A percentile compares a stretch with the other conserved stretches of the same genome.
Conservation (phyloP, 1,140 invertebrate species). For the Aphis craccivora region DNA sequence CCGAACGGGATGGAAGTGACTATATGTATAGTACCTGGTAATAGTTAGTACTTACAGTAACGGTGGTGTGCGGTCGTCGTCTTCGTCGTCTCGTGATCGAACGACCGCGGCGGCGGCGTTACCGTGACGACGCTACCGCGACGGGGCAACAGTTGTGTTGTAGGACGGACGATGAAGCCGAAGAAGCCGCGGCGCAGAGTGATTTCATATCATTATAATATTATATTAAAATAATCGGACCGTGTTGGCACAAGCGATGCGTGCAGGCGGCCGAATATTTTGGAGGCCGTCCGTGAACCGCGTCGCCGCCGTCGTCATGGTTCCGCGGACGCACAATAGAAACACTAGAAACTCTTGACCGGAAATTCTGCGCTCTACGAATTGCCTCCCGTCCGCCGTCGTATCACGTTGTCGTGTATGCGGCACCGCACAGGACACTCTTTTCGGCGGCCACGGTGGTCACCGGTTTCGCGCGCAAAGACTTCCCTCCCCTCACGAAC, state of each 20-base stretch:
- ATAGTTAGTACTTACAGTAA: neutral
- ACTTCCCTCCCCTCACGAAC: neutral
- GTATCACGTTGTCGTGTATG: neutral
- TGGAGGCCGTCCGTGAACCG: conserved; percentile 48
- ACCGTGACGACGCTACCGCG: conserved; percentile 1
- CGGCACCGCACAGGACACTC: neutral
- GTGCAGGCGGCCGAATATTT: neutral
- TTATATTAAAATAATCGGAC: neutral
- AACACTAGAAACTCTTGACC: conserved; percentile 47
- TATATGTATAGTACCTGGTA: neutral
- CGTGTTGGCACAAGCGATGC: neutral
- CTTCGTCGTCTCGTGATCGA: neutral
- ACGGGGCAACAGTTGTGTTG: conserved; percentile 39
- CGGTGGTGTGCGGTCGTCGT: neutral
- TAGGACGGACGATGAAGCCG: neutral
- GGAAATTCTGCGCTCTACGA: conserved; percentile 42
- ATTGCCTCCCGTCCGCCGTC: neutral
- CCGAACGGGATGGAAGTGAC: neutral
- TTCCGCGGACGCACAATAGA: conserved; percentile 33
- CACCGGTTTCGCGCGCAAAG: neutral
- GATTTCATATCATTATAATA: neutral
- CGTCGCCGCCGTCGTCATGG: conserved; percentile 42
- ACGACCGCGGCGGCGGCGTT: neutral
- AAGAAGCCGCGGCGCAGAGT: neutral
- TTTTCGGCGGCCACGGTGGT: neutral